Conservation (phyloP, 53 echinoderm and acorn worm species). For the Patiria pectinifera region DNA sequence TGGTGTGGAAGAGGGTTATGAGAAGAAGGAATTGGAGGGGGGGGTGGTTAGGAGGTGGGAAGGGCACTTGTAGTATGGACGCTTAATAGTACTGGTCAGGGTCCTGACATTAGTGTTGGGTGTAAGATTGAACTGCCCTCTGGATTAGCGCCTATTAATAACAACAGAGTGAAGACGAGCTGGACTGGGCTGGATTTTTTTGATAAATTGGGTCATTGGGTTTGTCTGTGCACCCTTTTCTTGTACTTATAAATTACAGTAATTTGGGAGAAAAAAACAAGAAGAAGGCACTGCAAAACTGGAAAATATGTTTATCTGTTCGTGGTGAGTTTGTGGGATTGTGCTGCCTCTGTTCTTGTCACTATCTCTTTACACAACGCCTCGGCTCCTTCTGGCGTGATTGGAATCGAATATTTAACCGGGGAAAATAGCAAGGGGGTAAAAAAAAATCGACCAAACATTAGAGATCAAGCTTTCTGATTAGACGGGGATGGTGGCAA, state of each 20-base stretch:
- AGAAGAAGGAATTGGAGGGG: neutral
- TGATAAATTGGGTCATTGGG: neutral
- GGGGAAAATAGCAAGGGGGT: neutral
- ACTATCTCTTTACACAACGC: neutral
- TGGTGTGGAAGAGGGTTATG: neutral
- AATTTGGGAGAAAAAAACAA: neutral
- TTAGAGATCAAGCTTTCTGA: conserved; percentile 33
- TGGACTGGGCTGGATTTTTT: neutral
- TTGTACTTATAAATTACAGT: neutral
- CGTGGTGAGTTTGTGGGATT: neutral
- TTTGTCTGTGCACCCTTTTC: neutral
- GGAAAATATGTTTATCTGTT: neutral
- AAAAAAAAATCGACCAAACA: conserved; percentile 14
- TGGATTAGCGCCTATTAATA: neutral
- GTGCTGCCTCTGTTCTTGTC: neutral
- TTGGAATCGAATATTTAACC: conserved; percentile 19
- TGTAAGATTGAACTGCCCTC: neutral
- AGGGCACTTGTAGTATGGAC: conserved; percentile 27
- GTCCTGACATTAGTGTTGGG: neutral
- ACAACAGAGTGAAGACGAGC: neutral
- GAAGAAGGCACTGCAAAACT: neutral
- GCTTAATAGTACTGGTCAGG: neutral
- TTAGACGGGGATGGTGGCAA: neutral
- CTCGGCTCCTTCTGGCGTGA: neutral
- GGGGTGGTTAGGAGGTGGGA: neutral